Conservation (phyloP, 2,113 vertebrate genomes). For the Oncorhynchus clarkii region DNA sequence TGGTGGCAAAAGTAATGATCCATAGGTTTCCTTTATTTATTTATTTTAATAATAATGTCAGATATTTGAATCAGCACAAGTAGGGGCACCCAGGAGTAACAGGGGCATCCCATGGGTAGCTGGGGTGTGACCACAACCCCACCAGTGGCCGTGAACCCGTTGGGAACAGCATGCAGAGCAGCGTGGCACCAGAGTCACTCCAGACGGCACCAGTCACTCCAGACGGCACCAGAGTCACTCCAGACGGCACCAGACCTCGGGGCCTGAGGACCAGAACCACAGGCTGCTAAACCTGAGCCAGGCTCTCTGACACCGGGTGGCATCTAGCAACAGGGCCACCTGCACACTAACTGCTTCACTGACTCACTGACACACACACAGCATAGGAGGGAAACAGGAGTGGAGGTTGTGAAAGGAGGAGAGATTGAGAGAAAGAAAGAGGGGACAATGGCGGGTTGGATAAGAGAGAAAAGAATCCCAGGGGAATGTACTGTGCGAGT, state of each 20-base stretch:
- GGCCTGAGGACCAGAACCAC: constrained; percentile 20
- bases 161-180: constrained; percentile 32
- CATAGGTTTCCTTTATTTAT: constrained; percentile 54
- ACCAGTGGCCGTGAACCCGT: too few relatives aligned
- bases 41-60: background rate
- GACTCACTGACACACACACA: constrained; percentile 33
- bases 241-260: constrained; percentile 34
- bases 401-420: constrained; percentile 22
- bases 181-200: background rate
- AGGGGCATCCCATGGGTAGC: background rate
- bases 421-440: background rate
- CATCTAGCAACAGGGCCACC: constrained; percentile 3
- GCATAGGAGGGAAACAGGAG: constrained; percentile 29
- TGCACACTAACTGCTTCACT: background rate
- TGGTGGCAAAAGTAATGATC: constrained; percentile 38
- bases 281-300: constrained; percentile 7
- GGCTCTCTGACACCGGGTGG: constrained; percentile 7
- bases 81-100: background rate
- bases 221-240: constrained; percentile 28
- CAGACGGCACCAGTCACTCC: too few relatives aligned
- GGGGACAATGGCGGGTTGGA: constrained; percentile 64
- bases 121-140: background rate
- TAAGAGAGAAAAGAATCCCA: background rate
- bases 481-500: constrained; percentile 38
- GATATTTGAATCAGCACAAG: constrained; percentile 36